Evolutionary conservation across 2,113 vertebrate species (phyloP), one percentile per base, ranked within the genome.

Genomic region (Hypanus sabinus): DNA sequence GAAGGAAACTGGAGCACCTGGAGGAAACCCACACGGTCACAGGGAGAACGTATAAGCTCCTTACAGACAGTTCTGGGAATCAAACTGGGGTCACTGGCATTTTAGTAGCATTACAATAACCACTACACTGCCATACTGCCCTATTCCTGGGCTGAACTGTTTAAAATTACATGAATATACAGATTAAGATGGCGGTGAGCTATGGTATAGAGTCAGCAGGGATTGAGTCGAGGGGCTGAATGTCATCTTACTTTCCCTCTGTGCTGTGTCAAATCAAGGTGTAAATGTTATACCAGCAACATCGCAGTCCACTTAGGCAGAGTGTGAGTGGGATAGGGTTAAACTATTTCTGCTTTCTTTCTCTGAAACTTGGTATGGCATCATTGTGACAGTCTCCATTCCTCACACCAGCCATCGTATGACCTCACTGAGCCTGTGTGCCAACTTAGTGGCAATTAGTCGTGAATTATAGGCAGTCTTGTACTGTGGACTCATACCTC

Each of bases 381-480:
- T 65, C 12, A 65, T 30, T 62, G 85, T 20, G 85, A 90, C 85
- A 90, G 14, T 68, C 57, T 68, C 60, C n/a, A 90, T 90, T 33
- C 60, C 85, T 90, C 85, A 90, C 85, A 16, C 85, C 85, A 90
- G 85, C 85, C 85, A 68, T 90, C 85, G 62, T 90, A 90, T 90
- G 85, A 90, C 85, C 85, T 90, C 85, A 90, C 85, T 65, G 85
- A 65, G 85, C 2, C 33, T 18, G 85, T 9, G 85, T 33, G 85
- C 85, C 85, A 90, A 90, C 62, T 90, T 90, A 90, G 85, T 90
- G 85, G 85, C 85, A 90, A 90, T 90, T 90, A 90, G 60, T 90
- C n/a, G 14, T 90, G 85, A 90, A 90, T 90, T 90, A 90, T 90
- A 90, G 85, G 62, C 85, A 90, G 85, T 65, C 85, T 90, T 65